A percentile compares a stretch with the other conserved stretches of the same genome.
These are phyloP conservation scores for Drosophila bunnanda DNA, from an alignment of 2,888 invertebrate genomes.

Conservation along the genomic window DNA sequence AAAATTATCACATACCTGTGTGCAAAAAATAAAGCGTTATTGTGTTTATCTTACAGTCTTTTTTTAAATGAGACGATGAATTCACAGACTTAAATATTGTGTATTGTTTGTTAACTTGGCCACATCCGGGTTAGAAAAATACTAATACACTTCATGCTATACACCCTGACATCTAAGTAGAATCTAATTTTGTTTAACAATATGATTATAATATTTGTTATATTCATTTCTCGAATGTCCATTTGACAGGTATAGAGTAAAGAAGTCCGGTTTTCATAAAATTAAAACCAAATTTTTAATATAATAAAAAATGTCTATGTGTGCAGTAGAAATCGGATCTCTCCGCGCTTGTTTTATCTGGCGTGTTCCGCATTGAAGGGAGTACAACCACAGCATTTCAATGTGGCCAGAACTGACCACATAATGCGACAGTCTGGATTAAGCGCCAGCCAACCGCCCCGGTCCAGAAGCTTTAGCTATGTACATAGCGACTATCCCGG, in stretches of 20 bases:
- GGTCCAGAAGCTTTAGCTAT: neutral
- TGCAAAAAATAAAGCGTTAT: neutral
- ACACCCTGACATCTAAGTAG: no score
- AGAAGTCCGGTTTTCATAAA: no score
- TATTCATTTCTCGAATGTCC: no score
- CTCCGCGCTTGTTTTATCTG: neutral
- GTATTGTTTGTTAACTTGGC: no score
- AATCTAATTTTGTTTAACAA: no score
- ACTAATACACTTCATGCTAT: no score
- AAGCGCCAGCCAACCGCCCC: conserved; percentile 2
- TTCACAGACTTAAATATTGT: neutral
- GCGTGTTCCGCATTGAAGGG: neutral
- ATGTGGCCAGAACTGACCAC: neutral
- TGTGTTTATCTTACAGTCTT: neutral
- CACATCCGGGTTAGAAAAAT: no score
- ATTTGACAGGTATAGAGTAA: no score
- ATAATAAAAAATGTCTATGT: no score
- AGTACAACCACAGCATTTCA: neutral
- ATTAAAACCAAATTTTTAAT: no score
- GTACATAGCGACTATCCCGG: neutral
- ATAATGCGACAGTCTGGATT: conserved; percentile 1
- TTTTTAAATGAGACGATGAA: neutral
- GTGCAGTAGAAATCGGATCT: conserved; percentile 4
- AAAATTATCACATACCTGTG: conserved; percentile 2
- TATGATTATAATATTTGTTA: no score